Base-by-base conservation (phyloP, 2,113 vertebrate genomes). In the Poeciliopsis turrubarensis region DNA sequence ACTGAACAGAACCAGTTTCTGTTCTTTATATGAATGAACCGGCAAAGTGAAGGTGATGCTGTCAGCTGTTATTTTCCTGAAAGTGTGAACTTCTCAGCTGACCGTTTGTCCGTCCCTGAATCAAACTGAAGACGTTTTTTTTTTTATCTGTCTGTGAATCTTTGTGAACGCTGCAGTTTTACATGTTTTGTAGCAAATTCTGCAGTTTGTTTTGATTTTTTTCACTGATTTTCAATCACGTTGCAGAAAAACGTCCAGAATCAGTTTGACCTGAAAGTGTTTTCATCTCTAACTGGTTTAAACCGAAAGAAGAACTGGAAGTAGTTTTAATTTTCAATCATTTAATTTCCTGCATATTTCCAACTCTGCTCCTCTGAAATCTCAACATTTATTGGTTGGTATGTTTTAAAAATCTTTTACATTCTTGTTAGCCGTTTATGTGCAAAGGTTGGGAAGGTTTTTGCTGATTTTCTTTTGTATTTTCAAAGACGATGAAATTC, bases 391-490 rank as follows among this genome's bases (percentile, higher is more conserved):
- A n/a, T n/a, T 57, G 5, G 0, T 47, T 47, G 19, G 15, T 47
- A 47, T 41, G 29, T 64, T 75, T 37, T 80, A 93, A 37, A 37
- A 37, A 37, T 34, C 10, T 74, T 79, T 54, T 22, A 22, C 27
- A 0, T 78, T 72, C 32, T 86, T 81, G 73, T 93, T 88, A 92
- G 92, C 85, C 77, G 89, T 92, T 78, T 93, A 94, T 71, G 94
- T 95, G 94, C 92, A 87, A 83, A 93, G 89, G 75, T 95, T 94
- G 25, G 90, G 68, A 85, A 92, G 73, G 47, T 71, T 94, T 94
- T 91, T 83, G 87, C 94, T 95, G 89, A 87, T 93, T 84, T 95
- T 80, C 67, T 86, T 95, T 87, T 68, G 83, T 39, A 22, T 57
- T 88, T 73, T 37, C 13, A 47, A 25, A 25, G n/a, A 77, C 70